Conservation (phyloP, 2,797 vertebrate species). For the Vireo griseus region DNA sequence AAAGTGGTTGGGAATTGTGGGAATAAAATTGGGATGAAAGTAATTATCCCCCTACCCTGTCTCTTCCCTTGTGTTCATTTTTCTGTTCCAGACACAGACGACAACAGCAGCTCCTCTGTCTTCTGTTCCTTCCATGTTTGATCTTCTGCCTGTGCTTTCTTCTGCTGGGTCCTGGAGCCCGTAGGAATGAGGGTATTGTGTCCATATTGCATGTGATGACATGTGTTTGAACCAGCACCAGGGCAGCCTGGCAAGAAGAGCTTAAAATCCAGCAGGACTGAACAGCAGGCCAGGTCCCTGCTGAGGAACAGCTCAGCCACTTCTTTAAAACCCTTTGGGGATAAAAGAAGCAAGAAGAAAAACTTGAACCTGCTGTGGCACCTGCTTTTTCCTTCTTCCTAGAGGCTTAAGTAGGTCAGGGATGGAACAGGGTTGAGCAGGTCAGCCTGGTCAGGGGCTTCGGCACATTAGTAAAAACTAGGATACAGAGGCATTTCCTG, state of each 20-base stretch:
- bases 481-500: background rate
- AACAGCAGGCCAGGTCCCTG: background rate
- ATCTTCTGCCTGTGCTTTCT: constrained; percentile 73
- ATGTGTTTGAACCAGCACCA: constrained; percentile 40
- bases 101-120: constrained; percentile 60
- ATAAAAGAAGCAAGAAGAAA: background rate
- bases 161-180: constrained; percentile 59
- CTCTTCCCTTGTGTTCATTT: constrained; percentile 62
- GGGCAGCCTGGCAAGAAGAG: constrained; percentile 23
- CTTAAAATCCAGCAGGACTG: background rate
- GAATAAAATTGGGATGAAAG: constrained; percentile 77
- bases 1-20: constrained; percentile 77
- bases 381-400: background rate
- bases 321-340: background rate
- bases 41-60: constrained; percentile 72
- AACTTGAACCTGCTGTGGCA: constrained; percentile 8
- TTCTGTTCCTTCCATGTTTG: constrained; percentile 70
- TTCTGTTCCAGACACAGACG: constrained; percentile 60
- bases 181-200: constrained; percentile 68
- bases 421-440: background rate
- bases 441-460: background rate
- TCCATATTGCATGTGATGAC: constrained; percentile 56
- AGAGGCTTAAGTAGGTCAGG: background rate
- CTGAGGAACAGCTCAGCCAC: background rate
- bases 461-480: background rate